Base-by-base conservation (phyloP, 1,140 invertebrate species). In the Rhagoletis pomonella region DNA sequence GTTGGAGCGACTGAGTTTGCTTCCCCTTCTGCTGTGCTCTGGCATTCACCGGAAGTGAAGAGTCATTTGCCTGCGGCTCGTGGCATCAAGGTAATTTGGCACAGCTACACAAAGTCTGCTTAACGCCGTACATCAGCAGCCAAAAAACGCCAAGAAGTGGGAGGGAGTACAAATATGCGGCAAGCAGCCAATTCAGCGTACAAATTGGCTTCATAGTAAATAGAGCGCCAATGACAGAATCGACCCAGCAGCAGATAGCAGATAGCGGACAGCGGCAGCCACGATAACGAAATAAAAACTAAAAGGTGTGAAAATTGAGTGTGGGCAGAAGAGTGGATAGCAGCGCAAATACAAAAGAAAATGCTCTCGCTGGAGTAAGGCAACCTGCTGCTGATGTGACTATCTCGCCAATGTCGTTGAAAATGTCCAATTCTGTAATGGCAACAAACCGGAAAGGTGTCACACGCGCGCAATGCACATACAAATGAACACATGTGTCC, bases 121-220 rank as follows among this genome's bases (percentile, higher is more conserved):
- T 19, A 60, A 62, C 14, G 29, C 29, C 29, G 19, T 9, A 29
- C 29, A 9, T 19, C n/a, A 64, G 59, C 81, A 42, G 14, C 42
- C 42, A 19, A 14, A 14, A 29, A 1, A 29, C 29, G 12, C 42
- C 7, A 17, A 12, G 5, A 42, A 4, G 59, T 17, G 9, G 29
- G 29, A 55, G 47, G 73, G 73, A 19, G 47, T 29, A 81, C 10
- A 47, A 58, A 55, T 81, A 17, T 47, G n/a, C 73, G 73, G 47
- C 73, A 55, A 47, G 50, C 39, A 86, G 85, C 59, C 59, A 86
- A 86, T 86, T 86, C 44, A 65, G 62, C 85, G 85, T 86, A 19
- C 85, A 86, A 86, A 86, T 86, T 86, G 85, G 85, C 58, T 62
- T 65, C 85, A 85, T 64, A 17, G 84, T 10, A 60, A 62, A 85